A percentile compares a stretch with the other conserved stretches of the same genome.
Evolutionary conservation across 2,113 vertebrate genomes (phyloP).

Genomic region (Eptatretus burgeri): DNA sequence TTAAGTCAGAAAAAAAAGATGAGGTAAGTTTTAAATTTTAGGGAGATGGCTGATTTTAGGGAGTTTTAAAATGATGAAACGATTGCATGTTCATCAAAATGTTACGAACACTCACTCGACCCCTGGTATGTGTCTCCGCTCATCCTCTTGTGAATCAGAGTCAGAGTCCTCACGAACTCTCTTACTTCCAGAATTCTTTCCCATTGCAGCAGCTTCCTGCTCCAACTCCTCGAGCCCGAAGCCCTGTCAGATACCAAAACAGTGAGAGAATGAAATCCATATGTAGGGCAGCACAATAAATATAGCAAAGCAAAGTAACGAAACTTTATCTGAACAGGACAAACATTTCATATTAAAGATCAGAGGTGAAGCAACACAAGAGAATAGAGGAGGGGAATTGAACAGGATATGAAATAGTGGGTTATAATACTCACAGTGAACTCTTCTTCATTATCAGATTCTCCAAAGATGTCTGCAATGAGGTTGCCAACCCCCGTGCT

Average conservation of each 20-base stretch:
- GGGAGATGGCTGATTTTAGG: too few species aligned
- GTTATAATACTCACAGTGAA: slow-evolving; percentile 39
- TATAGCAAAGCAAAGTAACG: too few species aligned
- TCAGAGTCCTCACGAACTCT: slow-evolving; percentile 16
- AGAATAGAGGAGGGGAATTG: too few species aligned
- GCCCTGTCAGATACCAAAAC: slow-evolving; percentile 22
- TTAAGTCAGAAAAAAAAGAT: too few species aligned
- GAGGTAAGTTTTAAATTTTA: too few species aligned
- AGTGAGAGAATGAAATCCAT: too few species aligned
- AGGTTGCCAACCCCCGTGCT: slow-evolving; percentile 34
- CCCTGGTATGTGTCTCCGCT: slow-evolving; percentile 22
- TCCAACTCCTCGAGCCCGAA: slow-evolving; percentile 96
- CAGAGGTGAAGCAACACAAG: too few species aligned
- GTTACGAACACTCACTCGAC: slow-evolving; percentile 33
- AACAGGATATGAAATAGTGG: too few species aligned
- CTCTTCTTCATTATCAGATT: slow-evolving; percentile 87
- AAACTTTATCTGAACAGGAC: too few species aligned
- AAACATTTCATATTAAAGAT: too few species aligned
- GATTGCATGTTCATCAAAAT: background rate
- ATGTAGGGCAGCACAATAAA: too few species aligned
- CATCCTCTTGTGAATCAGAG: slow-evolving; percentile 65
- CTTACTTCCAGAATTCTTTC: background rate
- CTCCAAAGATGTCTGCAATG: slow-evolving; percentile 94
- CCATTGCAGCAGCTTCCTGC: slow-evolving; percentile 23
- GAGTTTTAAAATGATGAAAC: too few species aligned